Evolutionary conservation across 2,113 vertebrate genomes (phyloP), one percentile per base, ranked within the genome.

Genomic region (Petrocephalus microphthalmus): DNA sequence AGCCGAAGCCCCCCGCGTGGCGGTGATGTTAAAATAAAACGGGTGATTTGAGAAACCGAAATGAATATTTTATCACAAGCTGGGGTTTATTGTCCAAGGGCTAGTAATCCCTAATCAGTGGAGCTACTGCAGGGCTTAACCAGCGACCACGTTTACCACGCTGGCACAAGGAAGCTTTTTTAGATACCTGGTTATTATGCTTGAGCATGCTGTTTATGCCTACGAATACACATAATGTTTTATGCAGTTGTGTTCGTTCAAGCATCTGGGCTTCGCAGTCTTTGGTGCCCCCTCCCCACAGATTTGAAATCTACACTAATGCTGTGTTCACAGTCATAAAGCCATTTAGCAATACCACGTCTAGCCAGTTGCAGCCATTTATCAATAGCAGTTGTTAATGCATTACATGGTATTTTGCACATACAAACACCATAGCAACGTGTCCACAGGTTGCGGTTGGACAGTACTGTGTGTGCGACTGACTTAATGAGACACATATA

Each of bases 1-100:
- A 97, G 95, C 90, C 95, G 95, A 52, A 98, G 97, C 89, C 97
- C 97, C 3, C 93, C 94, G 19, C 94, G 93, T 11, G 91, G 91
- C 7, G 84, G 92, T 4, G 89, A 93, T 2, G 91, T 94, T 90
- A 96, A 93, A 92, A 92, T 98, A 89, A 99, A 98, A 92, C 95
- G 97, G 96, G 98, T 98, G 89, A 96, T 85, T 83, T 19, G 5
- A 1, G 87, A 22, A 83, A 45, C 81, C 10, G 7, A n/a, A 10
- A 83, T 47, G 33, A 78, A 78, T 29, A 20, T 78, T 67, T 17
- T 78, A 78, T 78, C 33, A 19, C 33, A 78, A 78, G 71, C 33
- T 19, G 29, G 2, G 3, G 15, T 78, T 78, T 42, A 37, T 78
- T 78, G 78, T n/a, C 78, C 7, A 22, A 83, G 17, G 45, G 7